Percentiles rank a stretch among this genome's conserved stretches.
phyloP scores from a whole-genome alignment of 2,113 vertebrate genomes.

The Urocolius indicus region DNA sequence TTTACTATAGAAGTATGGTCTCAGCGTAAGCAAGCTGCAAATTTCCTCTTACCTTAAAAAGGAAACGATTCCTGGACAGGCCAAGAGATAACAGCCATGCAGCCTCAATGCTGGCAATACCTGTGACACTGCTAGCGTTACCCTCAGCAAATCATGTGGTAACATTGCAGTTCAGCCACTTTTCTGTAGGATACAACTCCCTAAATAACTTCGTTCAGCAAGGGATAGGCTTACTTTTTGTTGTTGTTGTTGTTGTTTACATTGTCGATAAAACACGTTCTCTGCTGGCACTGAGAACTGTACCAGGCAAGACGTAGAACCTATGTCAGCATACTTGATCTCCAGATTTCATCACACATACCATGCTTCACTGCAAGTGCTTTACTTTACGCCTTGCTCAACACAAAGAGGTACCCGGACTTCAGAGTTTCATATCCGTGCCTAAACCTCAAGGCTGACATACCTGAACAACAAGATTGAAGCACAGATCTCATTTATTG shows the following conservation, averaged over 20 bases:
- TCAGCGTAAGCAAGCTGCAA: background rate
- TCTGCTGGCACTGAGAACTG: background rate
- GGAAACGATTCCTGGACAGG: background rate
- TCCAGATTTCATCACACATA: background rate
- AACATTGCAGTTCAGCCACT: background rate
- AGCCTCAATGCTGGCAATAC: background rate
- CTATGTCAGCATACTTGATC: background rate
- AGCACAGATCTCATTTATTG: background rate
- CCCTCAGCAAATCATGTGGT: background rate
- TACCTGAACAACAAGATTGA: background rate
- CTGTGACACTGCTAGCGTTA: background rate
- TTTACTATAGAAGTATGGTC: background rate
- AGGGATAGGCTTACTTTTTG: background rate
- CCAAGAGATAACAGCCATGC: background rate
- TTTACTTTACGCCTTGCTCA: background rate
- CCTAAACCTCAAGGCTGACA: background rate
- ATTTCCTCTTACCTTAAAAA: background rate
- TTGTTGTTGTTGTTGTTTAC: background rate
- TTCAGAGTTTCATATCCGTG: background rate
- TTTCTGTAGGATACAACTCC: background rate
- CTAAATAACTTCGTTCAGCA: background rate
- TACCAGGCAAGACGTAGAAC: background rate
- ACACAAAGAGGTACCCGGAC: background rate
- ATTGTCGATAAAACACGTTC: background rate
- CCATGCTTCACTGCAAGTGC: background rate